A percentile compares a stretch with the other conserved stretches of the same genome.
Conservation (phyloP, 2,797 vertebrate genomes). For the Prunella strophiata region DNA sequence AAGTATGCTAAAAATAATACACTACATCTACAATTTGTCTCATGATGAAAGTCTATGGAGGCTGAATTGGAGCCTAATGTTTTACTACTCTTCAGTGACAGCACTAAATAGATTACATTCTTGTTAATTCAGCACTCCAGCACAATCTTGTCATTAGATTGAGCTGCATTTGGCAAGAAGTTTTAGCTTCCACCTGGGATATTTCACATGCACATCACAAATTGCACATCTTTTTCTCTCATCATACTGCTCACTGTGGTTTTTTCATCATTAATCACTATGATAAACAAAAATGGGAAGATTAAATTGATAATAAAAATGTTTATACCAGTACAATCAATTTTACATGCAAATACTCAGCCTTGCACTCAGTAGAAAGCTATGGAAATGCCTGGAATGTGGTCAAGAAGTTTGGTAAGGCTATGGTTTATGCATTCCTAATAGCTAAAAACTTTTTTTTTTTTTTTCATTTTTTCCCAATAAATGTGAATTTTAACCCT, state of each 20-base stretch:
- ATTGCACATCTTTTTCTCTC: neutral
- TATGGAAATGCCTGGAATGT: neutral
- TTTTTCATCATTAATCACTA: neutral
- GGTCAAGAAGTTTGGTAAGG: neutral
- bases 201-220: neutral
- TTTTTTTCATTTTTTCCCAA: neutral
- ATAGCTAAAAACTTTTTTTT: neutral
- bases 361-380: neutral
- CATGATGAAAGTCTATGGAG: neutral
- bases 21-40: neutral
- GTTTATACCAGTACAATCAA: neutral
- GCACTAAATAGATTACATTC: conserved; percentile 9
- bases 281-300: conserved; percentile 1
- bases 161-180: conserved; percentile 9
- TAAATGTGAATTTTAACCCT: neutral
- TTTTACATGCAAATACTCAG: neutral
- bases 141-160: neutral
- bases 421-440: neutral
- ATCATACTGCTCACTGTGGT: neutral
- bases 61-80: neutral
- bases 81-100: neutral
- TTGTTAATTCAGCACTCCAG: conserved; percentile 20
- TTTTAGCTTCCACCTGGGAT: conserved; percentile 3
- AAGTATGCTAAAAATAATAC: neutral
- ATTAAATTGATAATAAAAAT: neutral